Evolutionary conservation across 2,888 invertebrate genomes (phyloP).

Genomic region (Pocota personata): DNA sequence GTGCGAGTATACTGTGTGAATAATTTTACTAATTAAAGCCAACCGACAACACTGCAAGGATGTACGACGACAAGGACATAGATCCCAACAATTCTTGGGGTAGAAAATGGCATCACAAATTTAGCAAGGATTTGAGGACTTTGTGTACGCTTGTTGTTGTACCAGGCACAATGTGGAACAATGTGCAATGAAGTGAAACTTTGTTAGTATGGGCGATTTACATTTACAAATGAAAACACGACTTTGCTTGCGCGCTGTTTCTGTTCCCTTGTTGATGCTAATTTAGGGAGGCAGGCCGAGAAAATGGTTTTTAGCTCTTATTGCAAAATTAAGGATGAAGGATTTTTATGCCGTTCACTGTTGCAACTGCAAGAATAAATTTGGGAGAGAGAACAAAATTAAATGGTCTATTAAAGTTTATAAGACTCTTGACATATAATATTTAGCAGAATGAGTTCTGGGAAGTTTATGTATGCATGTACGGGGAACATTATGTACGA

Average conservation of each 20-base stretch:
- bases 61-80: neutral
- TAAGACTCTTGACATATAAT: conserved; percentile 56
- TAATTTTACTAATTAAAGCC: conserved; percentile 71
- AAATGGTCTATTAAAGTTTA: conserved; percentile 52
- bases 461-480: conserved; percentile 5
- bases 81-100: conserved; percentile 21
- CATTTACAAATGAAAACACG: conserved; percentile 69
- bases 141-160: conserved; percentile 21
- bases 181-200: conserved; percentile 69
- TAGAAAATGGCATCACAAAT: conserved; percentile 39
- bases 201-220: conserved; percentile 63
- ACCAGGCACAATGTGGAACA: conserved; percentile 43
- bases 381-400: conserved; percentile 33
- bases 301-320: conserved; percentile 2
- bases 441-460: conserved; percentile 24
- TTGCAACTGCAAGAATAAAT: conserved; percentile 33
- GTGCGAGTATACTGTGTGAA: conserved; percentile 55
- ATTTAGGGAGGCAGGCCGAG: conserved; percentile 53
- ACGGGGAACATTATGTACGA: neutral
- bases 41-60: conserved; percentile 25
- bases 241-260: conserved; percentile 55
- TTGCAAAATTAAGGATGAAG: conserved; percentile 19
- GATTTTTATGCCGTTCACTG: conserved; percentile 20
- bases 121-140: conserved; percentile 55
- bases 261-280: conserved; percentile 65